Evolutionary conservation across 2,888 invertebrate species (phyloP).

Genomic region (Ceraclea dissimilis): DNA sequence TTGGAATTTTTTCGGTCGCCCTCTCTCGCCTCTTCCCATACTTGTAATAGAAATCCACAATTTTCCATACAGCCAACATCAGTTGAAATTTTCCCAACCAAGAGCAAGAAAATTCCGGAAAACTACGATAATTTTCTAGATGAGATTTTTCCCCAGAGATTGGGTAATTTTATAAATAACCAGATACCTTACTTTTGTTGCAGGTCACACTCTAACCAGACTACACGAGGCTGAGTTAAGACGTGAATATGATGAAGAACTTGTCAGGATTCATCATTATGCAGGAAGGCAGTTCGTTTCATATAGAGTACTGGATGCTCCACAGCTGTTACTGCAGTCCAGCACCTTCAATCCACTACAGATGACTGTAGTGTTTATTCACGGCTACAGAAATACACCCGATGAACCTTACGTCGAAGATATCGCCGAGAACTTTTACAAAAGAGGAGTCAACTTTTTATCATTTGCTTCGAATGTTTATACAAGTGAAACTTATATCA

Average conservation of each 20-base stretch:
- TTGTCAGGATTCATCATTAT: conserved; percentile 11
- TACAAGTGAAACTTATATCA: conserved; percentile 5
- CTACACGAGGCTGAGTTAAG: conserved; percentile 6
- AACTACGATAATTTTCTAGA: no score
- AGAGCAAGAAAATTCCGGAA: no score
- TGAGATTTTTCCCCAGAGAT: no score
- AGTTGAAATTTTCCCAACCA: no score
- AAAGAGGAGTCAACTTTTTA: conserved; percentile 16
- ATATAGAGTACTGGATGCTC: conserved; percentile 13
- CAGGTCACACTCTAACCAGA: conserved; percentile 14
- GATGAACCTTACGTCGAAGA: conserved; percentile 13
- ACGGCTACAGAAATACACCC: conserved; percentile 18
- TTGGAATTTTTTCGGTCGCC: no score
- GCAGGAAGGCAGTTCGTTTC: conserved; percentile 6
- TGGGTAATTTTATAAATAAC: no score
- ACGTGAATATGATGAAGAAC: conserved; percentile 3
- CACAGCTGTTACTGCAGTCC: conserved; percentile 7
- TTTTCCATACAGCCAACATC: no score
- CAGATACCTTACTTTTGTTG: no score
- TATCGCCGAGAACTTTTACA: conserved; percentile 13
- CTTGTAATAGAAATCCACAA: no score
- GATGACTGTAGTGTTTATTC: conserved; percentile 17
- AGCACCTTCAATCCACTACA: conserved; percentile 8
- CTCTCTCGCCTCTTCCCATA: no score
- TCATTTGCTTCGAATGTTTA: conserved; percentile 16